These are phyloP conservation scores for Drosophila mauritiana DNA, from an alignment of 1,140 invertebrate species.

Conservation along the genomic window DNA sequence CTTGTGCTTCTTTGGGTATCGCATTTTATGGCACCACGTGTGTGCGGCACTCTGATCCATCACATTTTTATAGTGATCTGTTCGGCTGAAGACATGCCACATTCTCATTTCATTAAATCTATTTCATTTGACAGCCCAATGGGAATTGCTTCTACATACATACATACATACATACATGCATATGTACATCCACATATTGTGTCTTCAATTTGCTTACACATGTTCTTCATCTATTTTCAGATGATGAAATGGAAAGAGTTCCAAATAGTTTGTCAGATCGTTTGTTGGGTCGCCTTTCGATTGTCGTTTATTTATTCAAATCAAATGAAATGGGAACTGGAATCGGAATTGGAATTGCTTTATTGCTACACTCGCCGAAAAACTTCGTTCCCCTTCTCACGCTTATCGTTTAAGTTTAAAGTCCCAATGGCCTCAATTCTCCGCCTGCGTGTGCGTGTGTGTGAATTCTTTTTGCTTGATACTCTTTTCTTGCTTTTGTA, in stretches of 20 bases:
- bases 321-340: conserved; percentile 55
- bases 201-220: conserved; percentile 33
- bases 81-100: conserved; percentile 18
- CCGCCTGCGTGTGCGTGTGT: neutral
- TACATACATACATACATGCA: too few relatives aligned
- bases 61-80: conserved; percentile 73
- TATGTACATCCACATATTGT: neutral
- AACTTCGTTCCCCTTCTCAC: neutral
- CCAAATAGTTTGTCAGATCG: neutral
- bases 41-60: conserved; percentile 2
- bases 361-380: conserved; percentile 11
- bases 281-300: conserved; percentile 5
- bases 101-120: neutral
- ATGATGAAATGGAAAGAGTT: neutral
- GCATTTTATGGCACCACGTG: conserved; percentile 36
- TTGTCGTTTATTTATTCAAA: conserved; percentile 38
- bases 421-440: conserved; percentile 43
- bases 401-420: conserved; percentile 29
- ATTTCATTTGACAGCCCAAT: conserved; percentile 23
- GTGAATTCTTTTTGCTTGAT: conserved; percentile 1
- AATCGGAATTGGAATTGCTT: conserved; percentile 55
- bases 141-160: too few relatives aligned
- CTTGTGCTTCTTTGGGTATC: conserved; percentile 44
- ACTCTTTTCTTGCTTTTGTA: neutral
- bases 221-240: neutral